These are phyloP conservation scores for Cebidichthys violaceus DNA, from an alignment of 2,113 vertebrate genomes.

Conservation along the genomic window DNA sequence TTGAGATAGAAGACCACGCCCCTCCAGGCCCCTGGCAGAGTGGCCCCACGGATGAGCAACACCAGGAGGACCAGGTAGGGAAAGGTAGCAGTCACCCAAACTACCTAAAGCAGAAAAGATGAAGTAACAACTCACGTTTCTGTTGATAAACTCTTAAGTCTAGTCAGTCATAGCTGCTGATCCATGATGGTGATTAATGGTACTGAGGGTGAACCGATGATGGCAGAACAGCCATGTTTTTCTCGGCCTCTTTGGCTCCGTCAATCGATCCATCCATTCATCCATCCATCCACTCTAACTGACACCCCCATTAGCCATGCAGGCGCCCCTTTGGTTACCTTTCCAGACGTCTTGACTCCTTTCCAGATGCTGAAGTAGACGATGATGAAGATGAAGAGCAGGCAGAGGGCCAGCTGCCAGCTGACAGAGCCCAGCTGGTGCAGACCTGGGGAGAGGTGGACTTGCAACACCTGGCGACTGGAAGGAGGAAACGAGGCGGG, in stretches of 20 bases:
- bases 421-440: conserved; percentile 93
- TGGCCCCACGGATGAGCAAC: conserved; percentile 93
- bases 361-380: conserved; percentile 99
- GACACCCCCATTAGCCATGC: conserved; percentile 55
- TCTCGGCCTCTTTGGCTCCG: conserved; percentile 23
- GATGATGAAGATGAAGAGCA: conserved; percentile 94
- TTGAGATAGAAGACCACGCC: conserved; percentile 96
- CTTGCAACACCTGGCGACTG: conserved; percentile 94
- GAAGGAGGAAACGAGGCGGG: conserved; percentile 26
- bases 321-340: conserved; percentile 83
- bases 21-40: conserved; percentile 96
- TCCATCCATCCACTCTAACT: conserved; percentile 52
- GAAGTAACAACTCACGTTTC: not conserved
- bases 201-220: conserved; percentile 25
- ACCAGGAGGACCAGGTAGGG: conserved; percentile 93
- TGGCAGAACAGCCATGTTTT: not conserved
- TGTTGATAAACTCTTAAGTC: not conserved
- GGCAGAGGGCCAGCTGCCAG: conserved; percentile 95
- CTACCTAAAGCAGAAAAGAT: conserved; percentile 85
- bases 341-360: conserved; percentile 98
- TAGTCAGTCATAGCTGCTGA: not conserved
- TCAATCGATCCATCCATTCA: conserved; percentile 1
- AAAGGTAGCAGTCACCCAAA: conserved; percentile 98
- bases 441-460: conserved; percentile 92
- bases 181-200: conserved; percentile 38